A percentile compares a stretch with the other conserved stretches of the same genome.
Evolutionary conservation across 2,113 vertebrate genomes (phyloP).

Genomic region (Oncorhynchus mykiss): DNA sequence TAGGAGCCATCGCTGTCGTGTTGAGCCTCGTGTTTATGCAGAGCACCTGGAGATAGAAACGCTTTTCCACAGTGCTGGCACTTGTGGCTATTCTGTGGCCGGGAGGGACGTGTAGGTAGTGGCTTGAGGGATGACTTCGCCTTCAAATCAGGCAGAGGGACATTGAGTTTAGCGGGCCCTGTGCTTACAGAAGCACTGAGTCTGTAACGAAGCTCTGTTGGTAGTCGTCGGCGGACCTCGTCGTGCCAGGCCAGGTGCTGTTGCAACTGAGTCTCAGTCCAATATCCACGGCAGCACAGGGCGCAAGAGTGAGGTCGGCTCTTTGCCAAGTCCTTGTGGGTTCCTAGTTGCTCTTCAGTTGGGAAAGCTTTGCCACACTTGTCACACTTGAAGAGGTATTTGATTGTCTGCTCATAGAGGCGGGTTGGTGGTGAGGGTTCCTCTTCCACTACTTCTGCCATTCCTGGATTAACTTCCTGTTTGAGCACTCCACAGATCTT

Average conservation of each 20-base stretch:
- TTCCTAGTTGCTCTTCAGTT: conserved; percentile 60
- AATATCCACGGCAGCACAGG: conserved; percentile 75
- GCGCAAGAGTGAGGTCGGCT: conserved; percentile 71
- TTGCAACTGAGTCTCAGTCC: conserved; percentile 73
- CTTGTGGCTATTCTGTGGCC: conserved; percentile 51
- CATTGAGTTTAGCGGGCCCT: conserved; percentile 32
- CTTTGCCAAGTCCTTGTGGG: conserved; percentile 65
- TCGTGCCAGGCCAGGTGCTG: conserved; percentile 79
- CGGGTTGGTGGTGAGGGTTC: not conserved
- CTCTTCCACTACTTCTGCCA: not conserved
- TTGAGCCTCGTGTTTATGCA: conserved; percentile 58
- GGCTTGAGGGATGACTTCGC: conserved; percentile 17
- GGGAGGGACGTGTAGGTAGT: conserved; percentile 11
- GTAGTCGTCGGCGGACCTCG: conserved; percentile 71
- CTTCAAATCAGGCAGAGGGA: conserved; percentile 8
- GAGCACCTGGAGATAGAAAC: conserved; percentile 56
- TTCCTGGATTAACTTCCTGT: conserved; percentile 19
- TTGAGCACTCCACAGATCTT: conserved; percentile 31
- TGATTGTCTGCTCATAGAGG: conserved; percentile 40
- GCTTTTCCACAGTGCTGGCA: conserved; percentile 63
- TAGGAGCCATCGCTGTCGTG: conserved; percentile 53
- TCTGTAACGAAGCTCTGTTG: conserved; percentile 71
- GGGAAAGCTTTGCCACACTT: conserved; percentile 78
- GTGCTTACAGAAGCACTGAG: conserved; percentile 57
- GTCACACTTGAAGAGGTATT: conserved; percentile 73